These are phyloP conservation scores for Nemotelus nigrinus DNA, from an alignment of 2,888 invertebrate genomes.

Conservation along the genomic window DNA sequence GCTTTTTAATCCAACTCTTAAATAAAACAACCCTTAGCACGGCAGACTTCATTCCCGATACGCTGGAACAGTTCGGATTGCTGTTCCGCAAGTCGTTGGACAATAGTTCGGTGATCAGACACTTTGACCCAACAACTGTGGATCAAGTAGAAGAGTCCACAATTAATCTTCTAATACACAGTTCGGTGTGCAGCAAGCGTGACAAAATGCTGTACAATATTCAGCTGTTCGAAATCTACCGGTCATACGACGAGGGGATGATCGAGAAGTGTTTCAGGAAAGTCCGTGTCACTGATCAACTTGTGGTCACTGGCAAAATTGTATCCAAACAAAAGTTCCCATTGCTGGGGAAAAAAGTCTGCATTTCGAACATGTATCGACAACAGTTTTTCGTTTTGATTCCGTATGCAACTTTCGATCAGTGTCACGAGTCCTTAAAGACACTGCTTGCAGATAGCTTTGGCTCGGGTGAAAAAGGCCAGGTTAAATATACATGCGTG, in stretches of 20 bases:
- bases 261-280: conserved; percentile 71
- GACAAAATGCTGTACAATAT: conserved; percentile 73
- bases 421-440: conserved; percentile 55
- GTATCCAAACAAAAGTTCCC: conserved; percentile 56
- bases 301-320: conserved; percentile 67
- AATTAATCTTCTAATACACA: conserved; percentile 72
- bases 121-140: conserved; percentile 62
- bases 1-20: conserved; percentile 58
- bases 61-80: conserved; percentile 59
- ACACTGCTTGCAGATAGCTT: conserved; percentile 52
- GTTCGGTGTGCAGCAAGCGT: conserved; percentile 71
- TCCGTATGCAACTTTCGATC: conserved; percentile 57
- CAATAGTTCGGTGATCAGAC: conserved; percentile 43
- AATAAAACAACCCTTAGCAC: conserved; percentile 52
- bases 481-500: conserved; percentile 59
- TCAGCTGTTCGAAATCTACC: conserved; percentile 77
- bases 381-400: conserved; percentile 59
- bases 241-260: conserved; percentile 74
- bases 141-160: conserved; percentile 68
- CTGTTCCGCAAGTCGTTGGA: conserved; percentile 51
- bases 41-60: conserved; percentile 58
- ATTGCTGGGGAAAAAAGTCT: conserved; percentile 58
- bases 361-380: conserved; percentile 65
- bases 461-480: conserved; percentile 39
- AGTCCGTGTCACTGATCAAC: conserved; percentile 68